A percentile compares a stretch with the other conserved stretches of the same genome.
phyloP scores from a whole-genome alignment of 2,888 invertebrate species.

The Limnephilus rhombicus region DNA sequence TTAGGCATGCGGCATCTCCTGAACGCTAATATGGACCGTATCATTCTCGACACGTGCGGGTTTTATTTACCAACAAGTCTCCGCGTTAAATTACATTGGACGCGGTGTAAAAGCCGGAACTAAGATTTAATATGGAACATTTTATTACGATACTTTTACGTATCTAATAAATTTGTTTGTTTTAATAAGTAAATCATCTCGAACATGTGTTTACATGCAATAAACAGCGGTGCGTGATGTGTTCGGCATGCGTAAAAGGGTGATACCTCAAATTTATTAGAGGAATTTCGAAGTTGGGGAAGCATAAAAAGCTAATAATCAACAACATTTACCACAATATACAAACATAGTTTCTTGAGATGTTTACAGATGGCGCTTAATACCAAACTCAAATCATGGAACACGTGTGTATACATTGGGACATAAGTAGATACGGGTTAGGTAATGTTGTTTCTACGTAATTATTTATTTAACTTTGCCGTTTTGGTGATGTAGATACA shows the following conservation, averaged over 20 bases:
- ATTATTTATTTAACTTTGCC: background rate
- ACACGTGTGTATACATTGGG: background rate
- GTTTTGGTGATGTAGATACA: background rate
- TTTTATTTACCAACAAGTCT: slow-evolving; percentile 27
- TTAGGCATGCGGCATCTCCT: slow-evolving; percentile 13
- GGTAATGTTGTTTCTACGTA: background rate
- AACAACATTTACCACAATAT: background rate
- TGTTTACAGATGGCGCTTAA: background rate
- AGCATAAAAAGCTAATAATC: background rate
- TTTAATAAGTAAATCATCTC: slow-evolving; percentile 13
- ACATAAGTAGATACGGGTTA: no score
- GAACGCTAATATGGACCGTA: slow-evolving; percentile 25
- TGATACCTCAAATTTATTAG: slow-evolving; percentile 8
- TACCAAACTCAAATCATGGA: background rate
- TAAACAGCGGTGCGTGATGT: slow-evolving; percentile 4
- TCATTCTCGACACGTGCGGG: slow-evolving; percentile 25
- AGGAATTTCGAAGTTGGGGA: background rate
- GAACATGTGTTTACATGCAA: slow-evolving; percentile 2
- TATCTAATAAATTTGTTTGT: slow-evolving; percentile 16
- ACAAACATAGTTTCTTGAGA: background rate
- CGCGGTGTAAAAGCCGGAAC: slow-evolving; percentile 13
- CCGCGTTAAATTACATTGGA: slow-evolving; percentile 9
- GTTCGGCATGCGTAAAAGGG: background rate
- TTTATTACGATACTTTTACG: background rate
- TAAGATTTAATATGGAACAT: background rate